Evolutionary conservation across 1,140 invertebrate species (phyloP).

Genomic region (Hyposmocoma kahamanoa): DNA sequence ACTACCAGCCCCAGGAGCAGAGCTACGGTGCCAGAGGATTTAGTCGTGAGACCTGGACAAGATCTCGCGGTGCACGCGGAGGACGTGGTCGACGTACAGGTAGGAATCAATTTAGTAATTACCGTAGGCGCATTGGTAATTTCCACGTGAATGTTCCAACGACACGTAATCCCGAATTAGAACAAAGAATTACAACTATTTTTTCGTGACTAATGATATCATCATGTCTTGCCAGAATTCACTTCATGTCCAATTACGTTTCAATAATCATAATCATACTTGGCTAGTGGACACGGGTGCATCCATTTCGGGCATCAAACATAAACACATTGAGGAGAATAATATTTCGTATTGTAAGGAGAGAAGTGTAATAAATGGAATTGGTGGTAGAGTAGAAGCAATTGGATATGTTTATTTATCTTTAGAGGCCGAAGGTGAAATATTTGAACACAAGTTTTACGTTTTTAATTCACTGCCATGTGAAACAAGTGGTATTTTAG

Average conservation of each 20-base stretch:
- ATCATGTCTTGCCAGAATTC: not conserved
- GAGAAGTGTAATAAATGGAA: slow-evolving; percentile 17
- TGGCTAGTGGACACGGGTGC: slow-evolving; percentile 21
- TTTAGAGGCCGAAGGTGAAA: slow-evolving; percentile 4
- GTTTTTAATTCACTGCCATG: slow-evolving; percentile 21
- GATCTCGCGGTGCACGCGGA: not conserved
- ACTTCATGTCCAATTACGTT: not conserved
- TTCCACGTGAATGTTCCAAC: not conserved
- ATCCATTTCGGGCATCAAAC: slow-evolving; percentile 16
- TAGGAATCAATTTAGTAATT: not conserved
- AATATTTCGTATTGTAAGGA: slow-evolving; percentile 16
- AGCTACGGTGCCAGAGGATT: not conserved
- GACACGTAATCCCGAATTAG: not conserved
- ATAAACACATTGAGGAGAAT: slow-evolving; percentile 10
- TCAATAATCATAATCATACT: not conserved
- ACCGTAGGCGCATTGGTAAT: not conserved
- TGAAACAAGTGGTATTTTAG: slow-evolving; percentile 17
- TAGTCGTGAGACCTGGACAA: not conserved
- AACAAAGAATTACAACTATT: not conserved
- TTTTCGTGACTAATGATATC: not conserved
- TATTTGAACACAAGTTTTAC: slow-evolving; percentile 18
- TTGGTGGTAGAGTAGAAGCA: slow-evolving; percentile 20
- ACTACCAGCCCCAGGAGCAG: not conserved
- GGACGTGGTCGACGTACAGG: not conserved
- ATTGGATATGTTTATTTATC: slow-evolving; percentile 22